These are phyloP conservation scores for Monoplex corrugatus DNA, from an alignment of 2,888 invertebrate species.

Conservation along the genomic window DNA sequence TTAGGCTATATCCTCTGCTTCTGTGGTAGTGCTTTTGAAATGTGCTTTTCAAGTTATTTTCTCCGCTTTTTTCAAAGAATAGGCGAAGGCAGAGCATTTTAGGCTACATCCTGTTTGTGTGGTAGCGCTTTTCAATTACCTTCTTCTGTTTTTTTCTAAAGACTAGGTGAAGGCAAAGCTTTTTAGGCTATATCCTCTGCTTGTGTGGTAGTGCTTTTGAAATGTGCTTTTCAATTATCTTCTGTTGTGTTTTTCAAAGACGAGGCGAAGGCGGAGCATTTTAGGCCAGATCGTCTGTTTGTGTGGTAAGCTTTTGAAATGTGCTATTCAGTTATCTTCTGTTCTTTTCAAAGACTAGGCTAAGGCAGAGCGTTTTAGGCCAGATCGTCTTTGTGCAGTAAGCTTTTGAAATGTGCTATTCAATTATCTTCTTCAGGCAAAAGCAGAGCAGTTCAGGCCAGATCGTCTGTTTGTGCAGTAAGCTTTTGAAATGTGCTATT, in stretches of 20 bases:
- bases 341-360: neutral
- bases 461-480: too few species aligned
- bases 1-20: neutral
- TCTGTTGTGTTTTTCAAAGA: neutral
- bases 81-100: too few species aligned
- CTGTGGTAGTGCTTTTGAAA: neutral
- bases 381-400: neutral
- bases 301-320: too few species aligned
- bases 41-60: neutral
- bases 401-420: neutral
- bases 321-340: neutral
- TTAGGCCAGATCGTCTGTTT: too few species aligned
- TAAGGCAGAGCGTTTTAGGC: neutral
- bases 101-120: too few species aligned
- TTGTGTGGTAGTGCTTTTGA: neutral
- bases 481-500: too few species aligned
- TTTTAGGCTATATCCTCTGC: neutral
- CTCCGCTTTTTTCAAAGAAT: too few species aligned
- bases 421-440: neutral
- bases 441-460: too few species aligned
- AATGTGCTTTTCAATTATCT: neutral
- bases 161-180: neutral
- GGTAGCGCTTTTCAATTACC: neutral
- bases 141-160: neutral
- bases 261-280: too few species aligned